Evolutionary conservation across 2,113 vertebrate genomes (phyloP).

Genomic region (rat (Rattus norvegicus)): DNA sequence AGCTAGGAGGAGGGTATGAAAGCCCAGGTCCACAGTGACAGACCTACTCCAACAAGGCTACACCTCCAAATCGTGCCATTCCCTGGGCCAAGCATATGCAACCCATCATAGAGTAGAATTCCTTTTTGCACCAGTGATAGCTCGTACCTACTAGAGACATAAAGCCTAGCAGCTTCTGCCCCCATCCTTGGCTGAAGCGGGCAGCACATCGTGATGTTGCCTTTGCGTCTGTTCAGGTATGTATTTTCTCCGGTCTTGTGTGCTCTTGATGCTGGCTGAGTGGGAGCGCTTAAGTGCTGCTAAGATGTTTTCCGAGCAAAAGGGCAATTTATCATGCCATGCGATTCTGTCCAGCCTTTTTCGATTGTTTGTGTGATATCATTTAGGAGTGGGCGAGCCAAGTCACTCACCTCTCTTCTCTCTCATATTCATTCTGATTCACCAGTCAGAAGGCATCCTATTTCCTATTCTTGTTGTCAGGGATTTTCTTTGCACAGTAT

Average conservation of each 20-base stretch:
- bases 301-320: neutral
- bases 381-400: neutral
- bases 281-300: neutral
- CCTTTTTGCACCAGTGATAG: neutral
- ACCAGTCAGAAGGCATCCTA: neutral
- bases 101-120: neutral
- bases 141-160: neutral
- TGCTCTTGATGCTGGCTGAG: neutral
- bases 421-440: neutral
- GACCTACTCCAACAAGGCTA: too few species aligned
- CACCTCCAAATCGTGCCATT: too few species aligned
- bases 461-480: neutral
- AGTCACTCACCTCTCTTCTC: neutral
- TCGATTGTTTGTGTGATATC: neutral
- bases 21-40: too few species aligned
- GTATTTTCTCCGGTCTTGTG: neutral
- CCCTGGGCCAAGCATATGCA: too few species aligned
- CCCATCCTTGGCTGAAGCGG: neutral
- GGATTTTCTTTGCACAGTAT: neutral
- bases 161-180: neutral
- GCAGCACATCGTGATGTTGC: neutral
- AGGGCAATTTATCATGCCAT: neutral
- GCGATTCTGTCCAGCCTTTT: neutral
- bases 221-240: neutral
- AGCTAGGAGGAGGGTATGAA: too few species aligned